Conservation (phyloP, 2,113 vertebrate genomes). For the Acanthisitta chloris region DNA sequence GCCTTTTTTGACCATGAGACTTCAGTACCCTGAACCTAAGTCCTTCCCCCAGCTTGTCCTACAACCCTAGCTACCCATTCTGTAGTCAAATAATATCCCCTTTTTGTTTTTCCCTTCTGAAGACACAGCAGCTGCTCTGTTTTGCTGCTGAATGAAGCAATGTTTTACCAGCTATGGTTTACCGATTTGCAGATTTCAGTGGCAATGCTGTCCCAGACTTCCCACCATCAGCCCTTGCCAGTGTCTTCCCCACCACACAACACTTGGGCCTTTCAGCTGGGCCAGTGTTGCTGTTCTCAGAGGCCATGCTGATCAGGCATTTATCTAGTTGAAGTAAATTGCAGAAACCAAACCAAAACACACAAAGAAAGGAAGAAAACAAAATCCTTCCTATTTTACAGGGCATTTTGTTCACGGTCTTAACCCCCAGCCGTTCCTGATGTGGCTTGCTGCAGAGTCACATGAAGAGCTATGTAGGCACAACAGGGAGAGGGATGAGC, state of each 20-base stretch:
- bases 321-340: background rate
- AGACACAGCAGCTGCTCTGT: constrained; percentile 33
- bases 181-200: constrained; percentile 34
- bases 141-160: constrained; percentile 23
- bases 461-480: background rate
- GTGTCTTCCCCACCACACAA: background rate
- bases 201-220: background rate
- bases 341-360: background rate
- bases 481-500: background rate
- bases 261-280: background rate
- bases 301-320: background rate
- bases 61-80: background rate
- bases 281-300: background rate
- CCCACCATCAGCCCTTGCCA: background rate
- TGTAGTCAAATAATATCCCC: background rate
- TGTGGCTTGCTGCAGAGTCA: background rate
- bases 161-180: background rate
- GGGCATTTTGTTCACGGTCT: background rate
- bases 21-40: background rate
- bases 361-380: background rate
- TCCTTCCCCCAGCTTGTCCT: background rate
- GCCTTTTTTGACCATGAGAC: background rate
- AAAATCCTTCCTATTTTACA: background rate
- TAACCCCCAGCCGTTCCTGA: background rate
- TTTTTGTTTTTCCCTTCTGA: background rate